Evolutionary conservation across 2,113 vertebrate genomes (phyloP).

Genomic region (Syngnathoides biaculeatus): DNA sequence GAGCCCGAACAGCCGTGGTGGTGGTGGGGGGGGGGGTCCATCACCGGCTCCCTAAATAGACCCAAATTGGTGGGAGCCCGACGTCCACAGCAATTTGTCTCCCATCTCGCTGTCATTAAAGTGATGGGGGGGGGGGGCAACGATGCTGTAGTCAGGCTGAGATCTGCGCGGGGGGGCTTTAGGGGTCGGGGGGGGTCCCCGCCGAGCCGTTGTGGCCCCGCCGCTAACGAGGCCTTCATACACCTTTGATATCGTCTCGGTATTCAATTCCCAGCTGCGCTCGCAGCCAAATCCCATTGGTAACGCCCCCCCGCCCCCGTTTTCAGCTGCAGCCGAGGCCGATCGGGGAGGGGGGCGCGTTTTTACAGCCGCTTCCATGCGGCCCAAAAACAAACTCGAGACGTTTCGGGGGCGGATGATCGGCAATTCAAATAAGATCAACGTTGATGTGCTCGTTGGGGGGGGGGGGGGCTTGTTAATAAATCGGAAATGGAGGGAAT

Average conservation of each 20-base stretch:
- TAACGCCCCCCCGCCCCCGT: conserved; percentile 67
- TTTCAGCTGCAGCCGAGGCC: conserved; percentile 35
- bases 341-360: conserved; percentile 76
- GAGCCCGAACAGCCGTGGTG: conserved; percentile 84
- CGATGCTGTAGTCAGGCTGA: conserved; percentile 89
- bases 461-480: conserved; percentile 17
- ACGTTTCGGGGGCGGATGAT: conserved; percentile 77
- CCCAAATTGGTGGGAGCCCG: conserved; percentile 80
- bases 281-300: conserved; percentile 93
- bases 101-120: conserved; percentile 76
- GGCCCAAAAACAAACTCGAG: no score
- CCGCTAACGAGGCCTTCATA: conserved; percentile 94
- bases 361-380: no score
- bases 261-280: conserved; percentile 86
- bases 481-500: conserved; percentile 36
- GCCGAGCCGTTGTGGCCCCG: conserved; percentile 84
- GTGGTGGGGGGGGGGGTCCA: no score
- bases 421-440: conserved; percentile 73
- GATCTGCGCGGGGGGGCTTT: conserved; percentile 81
- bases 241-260: conserved; percentile 94
- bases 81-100: conserved; percentile 85
- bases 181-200: conserved; percentile 81
- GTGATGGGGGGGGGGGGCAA: conserved; percentile 69
- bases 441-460: conserved; percentile 49
- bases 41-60: conserved; percentile 87